Percentiles rank a stretch among this genome's conserved stretches.
phyloP scores from a whole-genome alignment of 2,797 vertebrate genomes.

The Bothrops alternatus region DNA sequence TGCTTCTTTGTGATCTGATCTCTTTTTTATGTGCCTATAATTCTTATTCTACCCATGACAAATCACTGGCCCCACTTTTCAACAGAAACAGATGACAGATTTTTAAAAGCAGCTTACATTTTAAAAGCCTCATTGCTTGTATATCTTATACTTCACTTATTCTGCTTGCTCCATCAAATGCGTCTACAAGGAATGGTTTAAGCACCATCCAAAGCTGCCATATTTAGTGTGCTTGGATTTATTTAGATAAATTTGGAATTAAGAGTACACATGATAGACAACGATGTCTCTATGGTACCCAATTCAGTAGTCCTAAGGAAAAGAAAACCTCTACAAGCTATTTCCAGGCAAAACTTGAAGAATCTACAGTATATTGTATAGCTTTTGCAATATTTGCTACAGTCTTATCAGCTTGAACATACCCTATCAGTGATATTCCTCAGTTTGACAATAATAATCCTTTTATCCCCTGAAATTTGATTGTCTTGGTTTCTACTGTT shows the following conservation, averaged over 20 bases:
- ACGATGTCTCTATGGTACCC: neutral
- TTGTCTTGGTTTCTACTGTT: neutral
- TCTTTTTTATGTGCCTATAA: neutral
- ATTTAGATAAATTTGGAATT: neutral
- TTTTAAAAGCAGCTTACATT: neutral
- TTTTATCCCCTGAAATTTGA: neutral
- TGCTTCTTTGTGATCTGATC: neutral
- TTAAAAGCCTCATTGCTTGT: neutral
- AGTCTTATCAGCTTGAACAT: neutral
- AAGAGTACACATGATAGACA: neutral
- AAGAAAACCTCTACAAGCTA: neutral
- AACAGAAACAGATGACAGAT: neutral
- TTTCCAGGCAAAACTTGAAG: neutral
- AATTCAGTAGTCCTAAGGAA: no score
- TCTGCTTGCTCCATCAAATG: neutral
- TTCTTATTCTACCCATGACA: neutral
- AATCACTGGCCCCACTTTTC: neutral
- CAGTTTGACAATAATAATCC: neutral
- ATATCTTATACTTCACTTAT: neutral
- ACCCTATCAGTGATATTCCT: neutral
- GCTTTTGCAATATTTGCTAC: neutral
- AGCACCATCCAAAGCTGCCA: neutral
- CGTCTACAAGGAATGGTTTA: neutral
- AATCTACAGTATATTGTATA: neutral
- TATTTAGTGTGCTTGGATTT: neutral